phyloP scores from a whole-genome alignment of 2,888 invertebrate genomes.

The Mythimna pallens region DNA sequence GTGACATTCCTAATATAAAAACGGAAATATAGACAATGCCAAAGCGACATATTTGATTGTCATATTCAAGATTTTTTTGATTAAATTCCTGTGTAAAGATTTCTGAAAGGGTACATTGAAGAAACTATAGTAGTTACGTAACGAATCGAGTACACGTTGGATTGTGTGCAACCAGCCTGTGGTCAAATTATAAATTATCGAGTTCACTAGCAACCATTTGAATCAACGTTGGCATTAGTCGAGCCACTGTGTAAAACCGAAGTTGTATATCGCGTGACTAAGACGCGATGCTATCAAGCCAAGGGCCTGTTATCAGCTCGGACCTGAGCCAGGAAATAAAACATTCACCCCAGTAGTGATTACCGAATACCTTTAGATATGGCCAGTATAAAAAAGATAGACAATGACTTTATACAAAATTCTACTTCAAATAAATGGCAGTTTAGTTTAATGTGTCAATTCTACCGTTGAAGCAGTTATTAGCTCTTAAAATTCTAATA shows the following conservation, averaged over 20 bases:
- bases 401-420: conserved; percentile 36
- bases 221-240: conserved; percentile 22
- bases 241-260: conserved; percentile 40
- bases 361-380: conserved; percentile 61
- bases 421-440: not conserved
- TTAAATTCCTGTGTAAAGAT: too few species aligned
- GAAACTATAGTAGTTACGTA: too few species aligned
- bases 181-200: conserved; percentile 5
- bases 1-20: too few species aligned
- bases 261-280: conserved; percentile 79
- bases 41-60: too few species aligned
- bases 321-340: conserved; percentile 82
- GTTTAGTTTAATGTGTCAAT: conserved; percentile 52
- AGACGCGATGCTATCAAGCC: conserved; percentile 76
- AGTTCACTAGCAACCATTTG: not conserved
- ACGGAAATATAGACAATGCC: too few species aligned
- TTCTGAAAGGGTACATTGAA: too few species aligned
- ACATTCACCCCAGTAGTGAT: conserved; percentile 73
- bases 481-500: not conserved
- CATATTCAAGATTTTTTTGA: too few species aligned
- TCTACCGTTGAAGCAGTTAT: conserved; percentile 3
- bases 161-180: conserved; percentile 5
- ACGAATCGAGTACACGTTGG: not conserved
- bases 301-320: conserved; percentile 78
- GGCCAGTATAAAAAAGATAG: conserved; percentile 2